Base-by-base conservation (phyloP, 2,113 vertebrate genomes). In the Halichoerus grypus region DNA sequence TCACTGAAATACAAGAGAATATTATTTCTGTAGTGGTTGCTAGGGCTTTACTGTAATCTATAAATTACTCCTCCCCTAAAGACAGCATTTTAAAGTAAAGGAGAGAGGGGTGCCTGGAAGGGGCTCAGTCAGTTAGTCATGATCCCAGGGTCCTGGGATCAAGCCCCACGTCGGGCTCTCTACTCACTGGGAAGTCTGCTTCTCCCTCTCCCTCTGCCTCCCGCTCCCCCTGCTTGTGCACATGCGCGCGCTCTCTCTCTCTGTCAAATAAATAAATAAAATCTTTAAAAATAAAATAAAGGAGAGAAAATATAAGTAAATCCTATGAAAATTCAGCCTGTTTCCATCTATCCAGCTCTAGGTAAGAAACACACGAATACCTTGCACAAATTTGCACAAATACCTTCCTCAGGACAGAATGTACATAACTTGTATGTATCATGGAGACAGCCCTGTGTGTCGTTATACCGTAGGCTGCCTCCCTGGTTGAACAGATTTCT, bases 41-140 rank as follows among this genome's bases (percentile, higher is more conserved):
- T 72, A 91, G 71, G 33, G n/a, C 57, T 95, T 94, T 94, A 81
- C 61, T 94, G 33, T 87, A 67, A n/a, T 42, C 79, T 86, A 0
- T 88, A 86, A 74, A 82, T 96, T 88, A 86, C 16, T 95, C 11
- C 71, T 92, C 39, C 31, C 46, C 82, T 65, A 74, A 92, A 97
- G 67, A 67, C 76, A 93, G 61, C 89, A 63, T 96, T 96, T 97
- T 91, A 28, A 96, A 94, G 93, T 84, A 74, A 81, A 46, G 59
- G 39, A 46, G 19, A 69, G 49, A 15, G 55, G 53, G 16, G 53
- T 55, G 53, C 53, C 53, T 55, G 53, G 53, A 55, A 16, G 16
- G 53, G 16, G 53, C 53, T 55, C 53, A 18, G 53, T 55, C 53
- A 18, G 16, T 55, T 55, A 15, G 53, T 55, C 53, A 55, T 18